These are phyloP conservation scores for Mamestra brassicae DNA, from an alignment of 2,888 invertebrate genomes.

Conservation along the genomic window DNA sequence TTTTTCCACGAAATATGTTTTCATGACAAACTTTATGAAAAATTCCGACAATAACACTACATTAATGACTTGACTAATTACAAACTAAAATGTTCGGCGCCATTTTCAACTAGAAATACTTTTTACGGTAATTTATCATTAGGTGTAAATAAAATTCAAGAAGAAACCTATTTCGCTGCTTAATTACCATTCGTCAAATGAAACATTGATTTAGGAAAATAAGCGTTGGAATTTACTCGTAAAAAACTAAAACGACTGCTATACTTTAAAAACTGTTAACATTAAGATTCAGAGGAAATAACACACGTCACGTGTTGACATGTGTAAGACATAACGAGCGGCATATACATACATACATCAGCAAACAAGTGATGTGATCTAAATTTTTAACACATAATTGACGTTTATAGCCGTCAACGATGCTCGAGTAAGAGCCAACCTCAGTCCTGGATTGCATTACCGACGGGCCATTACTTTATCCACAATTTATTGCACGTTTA, in stretches of 20 bases:
- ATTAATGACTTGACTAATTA: conserved; percentile 55
- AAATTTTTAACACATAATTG: conserved; percentile 13
- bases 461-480: conserved; percentile 5
- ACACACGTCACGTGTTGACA: background rate
- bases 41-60: conserved; percentile 26
- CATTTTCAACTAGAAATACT: conserved; percentile 34
- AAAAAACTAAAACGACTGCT: background rate
- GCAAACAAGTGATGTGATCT: conserved; percentile 10
- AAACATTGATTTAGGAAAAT: conserved; percentile 28
- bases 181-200: conserved; percentile 33
- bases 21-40: conserved; percentile 24
- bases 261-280: background rate
- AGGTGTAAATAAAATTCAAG: conserved; percentile 22
- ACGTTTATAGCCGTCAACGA: conserved; percentile 2
- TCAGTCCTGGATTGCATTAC: background rate
- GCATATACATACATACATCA: background rate
- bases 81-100: conserved; percentile 31
- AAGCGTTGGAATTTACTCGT: conserved; percentile 9
- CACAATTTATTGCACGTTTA: conserved; percentile 13
- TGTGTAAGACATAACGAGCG: background rate
- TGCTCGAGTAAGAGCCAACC: background rate
- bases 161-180: conserved; percentile 34
- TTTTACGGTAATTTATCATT: conserved; percentile 38
- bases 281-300: background rate
- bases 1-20: conserved; percentile 37